Percentiles rank a stretch among this genome's conserved stretches.
Conservation (phyloP, 2,113 vertebrate species). For the Psettodes erumei region DNA sequence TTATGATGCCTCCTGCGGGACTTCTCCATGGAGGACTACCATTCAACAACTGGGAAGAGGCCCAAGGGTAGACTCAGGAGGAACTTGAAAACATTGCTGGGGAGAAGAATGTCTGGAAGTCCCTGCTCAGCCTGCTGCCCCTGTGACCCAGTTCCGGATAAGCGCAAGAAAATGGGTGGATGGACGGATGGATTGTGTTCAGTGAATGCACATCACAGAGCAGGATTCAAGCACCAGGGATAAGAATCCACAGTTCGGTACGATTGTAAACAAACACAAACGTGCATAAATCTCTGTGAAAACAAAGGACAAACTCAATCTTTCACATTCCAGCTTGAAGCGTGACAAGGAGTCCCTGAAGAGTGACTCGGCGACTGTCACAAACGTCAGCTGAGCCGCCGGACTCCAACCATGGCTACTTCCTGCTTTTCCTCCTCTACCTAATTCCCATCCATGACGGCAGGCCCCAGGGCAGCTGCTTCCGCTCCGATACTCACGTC, state of each 20-base stretch:
- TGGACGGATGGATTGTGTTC: too few species aligned
- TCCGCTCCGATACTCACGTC: slow-evolving; percentile 33
- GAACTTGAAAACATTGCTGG: too few species aligned
- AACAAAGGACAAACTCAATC: background rate
- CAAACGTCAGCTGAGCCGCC: slow-evolving; percentile 39
- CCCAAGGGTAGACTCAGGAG: too few species aligned
- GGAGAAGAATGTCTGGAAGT: too few species aligned
- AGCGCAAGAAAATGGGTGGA: too few species aligned
- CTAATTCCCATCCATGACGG: slow-evolving; percentile 19
- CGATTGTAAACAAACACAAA: background rate
- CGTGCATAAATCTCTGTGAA: background rate
- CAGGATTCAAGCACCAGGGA: background rate
- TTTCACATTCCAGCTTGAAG: background rate
- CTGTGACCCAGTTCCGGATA: too few species aligned
- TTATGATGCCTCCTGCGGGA: too few species aligned
- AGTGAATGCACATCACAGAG: background rate
- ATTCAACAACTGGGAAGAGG: too few species aligned
- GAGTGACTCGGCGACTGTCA: background rate
- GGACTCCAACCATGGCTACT: slow-evolving; percentile 28
- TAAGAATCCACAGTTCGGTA: background rate
- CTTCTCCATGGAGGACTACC: too few species aligned
- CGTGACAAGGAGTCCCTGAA: background rate
- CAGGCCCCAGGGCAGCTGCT: slow-evolving; percentile 11
- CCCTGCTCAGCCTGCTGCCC: too few species aligned
- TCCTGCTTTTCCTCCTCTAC: slow-evolving; percentile 16